A percentile compares a stretch with the other conserved stretches of the same genome.
Evolutionary conservation across 1,140 invertebrate genomes (phyloP).

Genomic region (Mycetomoellerius zeteki): DNA sequence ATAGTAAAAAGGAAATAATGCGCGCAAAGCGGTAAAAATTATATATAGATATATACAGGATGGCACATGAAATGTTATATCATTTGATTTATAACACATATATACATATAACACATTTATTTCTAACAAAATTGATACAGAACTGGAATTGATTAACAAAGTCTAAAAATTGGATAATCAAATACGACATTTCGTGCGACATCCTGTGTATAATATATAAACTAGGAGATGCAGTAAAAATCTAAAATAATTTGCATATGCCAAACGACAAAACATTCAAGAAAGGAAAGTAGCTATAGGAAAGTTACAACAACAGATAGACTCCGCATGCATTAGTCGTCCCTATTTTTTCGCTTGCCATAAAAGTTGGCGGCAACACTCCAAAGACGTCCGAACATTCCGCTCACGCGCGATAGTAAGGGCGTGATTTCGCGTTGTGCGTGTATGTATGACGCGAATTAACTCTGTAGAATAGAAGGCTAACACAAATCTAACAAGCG

Average conservation of each 20-base stretch:
- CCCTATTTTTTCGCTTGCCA: conserved; percentile 19
- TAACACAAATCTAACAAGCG: conserved; percentile 62
- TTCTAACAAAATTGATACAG: too few species aligned
- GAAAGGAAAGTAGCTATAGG: not conserved
- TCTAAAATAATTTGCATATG: not conserved
- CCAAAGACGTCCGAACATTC: conserved; percentile 31
- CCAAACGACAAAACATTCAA: not conserved
- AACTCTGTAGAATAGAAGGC: conserved; percentile 46
- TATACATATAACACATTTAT: too few species aligned
- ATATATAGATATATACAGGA: too few species aligned
- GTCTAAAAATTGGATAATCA: too few species aligned
- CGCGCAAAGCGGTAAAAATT: too few species aligned
- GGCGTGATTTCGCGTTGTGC: conserved; percentile 37
- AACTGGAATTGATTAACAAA: too few species aligned
- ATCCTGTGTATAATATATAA: too few species aligned
- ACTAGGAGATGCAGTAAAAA: not conserved
- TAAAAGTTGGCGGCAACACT: conserved; percentile 3
- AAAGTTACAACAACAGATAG: not conserved
- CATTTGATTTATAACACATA: too few species aligned
- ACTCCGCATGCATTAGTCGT: conserved; percentile 7
- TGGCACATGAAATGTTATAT: too few species aligned
- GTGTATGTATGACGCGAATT: conserved; percentile 34
- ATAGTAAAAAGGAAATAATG: too few species aligned
- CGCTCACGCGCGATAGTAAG: conserved; percentile 38
- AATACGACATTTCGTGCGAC: too few species aligned